Percentiles rank a stretch among this genome's conserved stretches.
phyloP scores from a whole-genome alignment of 2,797 vertebrate species.

The Steatocranus sp. region DNA sequence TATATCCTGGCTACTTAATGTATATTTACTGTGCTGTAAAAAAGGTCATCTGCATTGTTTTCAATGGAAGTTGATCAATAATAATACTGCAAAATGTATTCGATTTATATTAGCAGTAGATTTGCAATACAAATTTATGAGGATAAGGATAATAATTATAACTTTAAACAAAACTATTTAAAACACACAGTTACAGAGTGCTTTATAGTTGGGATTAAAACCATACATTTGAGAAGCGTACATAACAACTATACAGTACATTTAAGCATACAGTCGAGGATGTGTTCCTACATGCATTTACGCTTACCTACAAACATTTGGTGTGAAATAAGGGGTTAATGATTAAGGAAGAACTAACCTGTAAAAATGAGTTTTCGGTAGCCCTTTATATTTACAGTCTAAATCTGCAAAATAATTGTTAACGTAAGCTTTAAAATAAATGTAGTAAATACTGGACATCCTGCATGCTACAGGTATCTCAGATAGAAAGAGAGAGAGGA shows the following conservation, averaged over 20 bases:
- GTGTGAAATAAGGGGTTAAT: not conserved
- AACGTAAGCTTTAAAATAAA: not conserved
- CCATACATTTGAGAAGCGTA: not conserved
- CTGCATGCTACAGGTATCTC: not conserved
- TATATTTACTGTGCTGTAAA: not conserved
- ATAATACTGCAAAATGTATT: not conserved
- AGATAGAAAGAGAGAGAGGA: not conserved
- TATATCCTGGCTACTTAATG: not conserved
- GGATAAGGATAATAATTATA: not conserved
- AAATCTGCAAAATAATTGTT: not conserved
- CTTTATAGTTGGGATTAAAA: not conserved
- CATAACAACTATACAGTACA: not conserved
- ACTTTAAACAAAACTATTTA: not conserved
- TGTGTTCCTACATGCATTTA: not conserved
- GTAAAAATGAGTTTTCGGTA: accelerated
- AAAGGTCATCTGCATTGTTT: not conserved
- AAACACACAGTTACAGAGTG: not conserved
- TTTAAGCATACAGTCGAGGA: not conserved
- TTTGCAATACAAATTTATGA: not conserved
- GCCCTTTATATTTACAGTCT: not conserved
- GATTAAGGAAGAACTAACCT: not conserved
- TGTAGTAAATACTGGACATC: not conserved
- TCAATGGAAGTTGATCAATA: not conserved
- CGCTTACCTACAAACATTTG: not conserved
- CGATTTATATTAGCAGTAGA: not conserved